Base-by-base conservation (phyloP, 2,888 invertebrate genomes). In the Anoncus sp. region DNA sequence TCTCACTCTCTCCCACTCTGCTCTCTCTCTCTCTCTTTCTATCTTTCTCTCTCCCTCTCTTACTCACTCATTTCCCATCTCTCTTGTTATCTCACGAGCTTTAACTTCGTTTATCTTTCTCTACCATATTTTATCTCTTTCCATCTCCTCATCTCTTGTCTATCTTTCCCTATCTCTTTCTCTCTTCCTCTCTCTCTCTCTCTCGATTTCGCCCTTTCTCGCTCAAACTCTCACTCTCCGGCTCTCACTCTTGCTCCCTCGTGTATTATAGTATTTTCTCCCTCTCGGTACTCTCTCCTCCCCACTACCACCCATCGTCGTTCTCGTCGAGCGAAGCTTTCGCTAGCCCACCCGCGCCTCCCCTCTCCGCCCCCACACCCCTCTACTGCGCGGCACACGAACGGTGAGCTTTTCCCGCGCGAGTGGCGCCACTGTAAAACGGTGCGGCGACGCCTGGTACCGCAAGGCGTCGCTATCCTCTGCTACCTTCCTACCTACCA, bases 391-490 rank as follows among this genome's bases (percentile, higher is more conserved):
- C 5, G 49, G 14, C 49, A 49, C 66, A 63, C 49, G 57, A 57
- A 70, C 79, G 79, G 35, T 72, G 81, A 79, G 79, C 76, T 79
- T 85, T 83, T 83, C 82, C 82, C 81, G 82, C 84, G 84, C 72
- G 77, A 62, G 82, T 84, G 82, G 85, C 85, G 84, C 84, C 85
- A 80, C 75, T 80, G 70, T 71, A 73, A 75, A 80, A 83, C 77
- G 72, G 74, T 67, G 67, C 81, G 84, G 83, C 77, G 81, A 73
- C 71, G 77, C 75, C 75, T 77, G 73, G 80, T 69, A 82, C 70
- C 71, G 76, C 70, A 67, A 63, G 71, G 82, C 81, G 77, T 81
- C 81, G 81, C 81, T 82, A 83, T 83, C 79, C 81, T 71, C 80
- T 75, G 75, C 80, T 76, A 75, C 80, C 80, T 81, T 70, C 80